Conservation (phyloP, 2,113 vertebrate genomes). For the Hippocampus barbouri region DNA sequence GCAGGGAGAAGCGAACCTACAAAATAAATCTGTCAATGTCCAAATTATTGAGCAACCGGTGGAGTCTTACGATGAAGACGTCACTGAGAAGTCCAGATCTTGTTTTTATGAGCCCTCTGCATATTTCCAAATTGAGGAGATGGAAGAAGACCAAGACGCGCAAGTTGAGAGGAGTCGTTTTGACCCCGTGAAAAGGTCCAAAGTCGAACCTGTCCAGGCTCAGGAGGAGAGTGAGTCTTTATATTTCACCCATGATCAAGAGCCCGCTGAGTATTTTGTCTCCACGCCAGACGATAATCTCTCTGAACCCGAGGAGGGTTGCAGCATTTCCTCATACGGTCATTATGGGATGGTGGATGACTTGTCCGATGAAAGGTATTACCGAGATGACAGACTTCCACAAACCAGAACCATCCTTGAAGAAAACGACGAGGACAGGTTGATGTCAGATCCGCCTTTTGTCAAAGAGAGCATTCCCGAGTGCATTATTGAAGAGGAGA, state of each 20-base stretch:
- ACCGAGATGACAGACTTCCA: slow-evolving; percentile 61
- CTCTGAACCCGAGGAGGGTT: slow-evolving; percentile 64
- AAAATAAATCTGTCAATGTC: slow-evolving; percentile 80
- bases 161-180: slow-evolving; percentile 27
- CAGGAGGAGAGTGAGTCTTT: slow-evolving; percentile 59
- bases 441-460: slow-evolving; percentile 34
- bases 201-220: slow-evolving; percentile 54
- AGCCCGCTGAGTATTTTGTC: slow-evolving; percentile 84
- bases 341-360: slow-evolving; percentile 76
- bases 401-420: slow-evolving; percentile 47
- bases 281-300: slow-evolving; percentile 88
- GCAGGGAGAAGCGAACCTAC: slow-evolving; percentile 63
- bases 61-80: slow-evolving; percentile 67
- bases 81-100: slow-evolving; percentile 53
- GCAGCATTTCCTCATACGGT: slow-evolving; percentile 79
- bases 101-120: slow-evolving; percentile 59
- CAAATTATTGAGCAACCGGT: slow-evolving; percentile 86
- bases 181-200: slow-evolving; percentile 37
- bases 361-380: slow-evolving; percentile 73
- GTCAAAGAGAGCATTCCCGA: slow-evolving; percentile 63
- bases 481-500: slow-evolving; percentile 85
- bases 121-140: slow-evolving; percentile 86
- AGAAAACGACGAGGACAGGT: slow-evolving; percentile 54
- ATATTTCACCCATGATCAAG: slow-evolving; percentile 68
- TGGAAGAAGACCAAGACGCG: slow-evolving; percentile 67